Base-by-base conservation (phyloP, 1,140 invertebrate species). In the Drosophila micromelanica region DNA sequence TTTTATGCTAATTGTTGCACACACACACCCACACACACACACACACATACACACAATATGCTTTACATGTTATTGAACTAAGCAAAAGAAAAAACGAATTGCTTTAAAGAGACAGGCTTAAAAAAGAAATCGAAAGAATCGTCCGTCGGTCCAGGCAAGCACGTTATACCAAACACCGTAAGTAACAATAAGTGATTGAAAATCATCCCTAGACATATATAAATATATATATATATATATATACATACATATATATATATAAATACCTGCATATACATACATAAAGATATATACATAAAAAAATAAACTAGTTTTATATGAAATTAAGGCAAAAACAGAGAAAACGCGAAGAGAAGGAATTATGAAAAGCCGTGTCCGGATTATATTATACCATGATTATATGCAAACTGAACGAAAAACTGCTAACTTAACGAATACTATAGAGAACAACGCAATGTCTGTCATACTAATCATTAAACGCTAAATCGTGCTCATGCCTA, bases 101-200 rank as follows among this genome's bases (percentile, higher is more conserved):
- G 54, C 27, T 59, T 27, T 43, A 48, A 52, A 43, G 35, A 27
- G 12, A 64, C 2, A 32, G n/a, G 38, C 38, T 56, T 32, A 35
- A 38, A 35, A 38, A 64, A 13, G 11, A 65, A 57, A 42, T 42
- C 12, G 15, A 32, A 46, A 42, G 20, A 43, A 59, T 20, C 11
- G 38, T 55, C 15, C 48, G 42, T 64, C 76, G 79, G 76, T 82
- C 76, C 79, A 87, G 79, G 82, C 79, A 54, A 76, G 75, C 76
- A 86, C 76, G 71, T 81, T 86, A 81, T 90, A 90, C 78, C 76
- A 90, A 90, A 90, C 87, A 90, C 87, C 87, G 87, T 90, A 90
- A 81, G 86, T 90, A 90, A 90, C 87, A 90, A 90, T 90, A 90
- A 90, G 87, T 90, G 87, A 90, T 90, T 90, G 71, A 90, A 90